phyloP scores from a whole-genome alignment of 2,797 vertebrate species.

The Sitta carolinensis region DNA sequence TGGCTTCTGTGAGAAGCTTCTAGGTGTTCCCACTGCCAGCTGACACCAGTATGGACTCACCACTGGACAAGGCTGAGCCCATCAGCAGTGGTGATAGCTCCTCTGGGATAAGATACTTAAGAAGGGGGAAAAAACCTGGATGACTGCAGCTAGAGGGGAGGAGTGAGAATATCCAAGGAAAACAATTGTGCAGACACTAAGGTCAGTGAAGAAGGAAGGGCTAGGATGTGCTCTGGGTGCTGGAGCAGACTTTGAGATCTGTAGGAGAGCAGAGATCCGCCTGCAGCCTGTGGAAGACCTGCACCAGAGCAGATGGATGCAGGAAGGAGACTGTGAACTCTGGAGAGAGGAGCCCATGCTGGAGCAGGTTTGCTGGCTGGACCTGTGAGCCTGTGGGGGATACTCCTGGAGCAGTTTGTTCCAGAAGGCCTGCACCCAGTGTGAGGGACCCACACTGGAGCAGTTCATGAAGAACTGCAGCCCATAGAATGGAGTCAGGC shows the following conservation, averaged over 20 bases:
- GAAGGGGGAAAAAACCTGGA: rapidly evolving
- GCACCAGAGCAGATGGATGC: neutral
- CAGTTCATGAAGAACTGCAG: neutral
- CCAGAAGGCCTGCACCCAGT: neutral
- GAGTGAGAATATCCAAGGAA: neutral
- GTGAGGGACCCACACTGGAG: neutral
- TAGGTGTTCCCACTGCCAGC: neutral
- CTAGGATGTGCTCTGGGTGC: rapidly evolving
- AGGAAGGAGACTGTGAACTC: neutral
- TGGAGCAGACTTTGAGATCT: neutral
- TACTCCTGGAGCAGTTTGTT: neutral
- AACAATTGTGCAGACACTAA: neutral
- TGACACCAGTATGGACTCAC: neutral
- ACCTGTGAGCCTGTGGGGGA: neutral
- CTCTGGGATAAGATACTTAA: neutral
- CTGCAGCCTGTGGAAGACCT: neutral
- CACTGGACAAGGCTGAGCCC: neutral
- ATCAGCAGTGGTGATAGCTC: neutral
- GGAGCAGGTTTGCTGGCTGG: neutral
- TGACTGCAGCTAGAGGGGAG: neutral
- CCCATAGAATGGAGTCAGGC: neutral
- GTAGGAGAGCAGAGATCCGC: neutral
- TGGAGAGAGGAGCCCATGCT: neutral
- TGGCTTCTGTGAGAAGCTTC: neutral
- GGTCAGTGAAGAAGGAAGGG: neutral